Evolutionary conservation across 2,888 invertebrate species (phyloP), one percentile per base, ranked within the genome.

Genomic region (Lithophane semibrunnea): DNA sequence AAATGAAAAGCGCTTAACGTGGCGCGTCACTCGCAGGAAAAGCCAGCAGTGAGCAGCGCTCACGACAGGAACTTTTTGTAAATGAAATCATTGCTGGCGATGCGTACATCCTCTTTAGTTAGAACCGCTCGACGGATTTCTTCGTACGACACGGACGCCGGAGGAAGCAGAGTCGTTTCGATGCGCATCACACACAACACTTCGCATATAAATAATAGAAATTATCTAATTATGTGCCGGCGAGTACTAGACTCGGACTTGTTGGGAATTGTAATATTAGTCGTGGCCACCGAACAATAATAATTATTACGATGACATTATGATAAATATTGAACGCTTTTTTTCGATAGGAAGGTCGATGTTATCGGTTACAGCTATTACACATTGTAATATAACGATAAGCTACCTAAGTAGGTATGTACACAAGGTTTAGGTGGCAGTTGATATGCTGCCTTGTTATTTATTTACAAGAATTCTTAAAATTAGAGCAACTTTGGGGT

Each of bases 121-220:
- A 91, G 95, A 96, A 96, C 88, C 88, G 90, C 86, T 87, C 89
- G 91, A 89, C 90, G 90, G 91, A 91, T 91, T 95, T 95, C 94
- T 94, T 90, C 93, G 95, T 94, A 94, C 86, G 79, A 82, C 77
- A 84, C 87, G 87, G 81, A 88, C 86, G 87, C 83, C 92, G 93
- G 91, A 96, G 96, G 96, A 96, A 96, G 93, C 94, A 85, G 80
- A 84, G 87, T 92, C 91, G 92, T 95, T 94, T 88, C 91, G 82
- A 95, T 95, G 93, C 95, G 79, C 85, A 84, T 87, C 95, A 92
- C 95, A 93, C 92, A 82, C 90, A 85, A 87, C 89, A 86, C 91
- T 90, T 89, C 93, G 96, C 96, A 96, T 96, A 96, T 96, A 95
- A 95, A 96, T 96, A 96, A 96, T 96, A 96, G 94, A 96, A 96